A percentile compares a stretch with the other conserved stretches of the same genome.
These are phyloP conservation scores for Gymnoscelis rufifasciata DNA, from an alignment of 2,888 invertebrate genomes.

Conservation along the genomic window DNA sequence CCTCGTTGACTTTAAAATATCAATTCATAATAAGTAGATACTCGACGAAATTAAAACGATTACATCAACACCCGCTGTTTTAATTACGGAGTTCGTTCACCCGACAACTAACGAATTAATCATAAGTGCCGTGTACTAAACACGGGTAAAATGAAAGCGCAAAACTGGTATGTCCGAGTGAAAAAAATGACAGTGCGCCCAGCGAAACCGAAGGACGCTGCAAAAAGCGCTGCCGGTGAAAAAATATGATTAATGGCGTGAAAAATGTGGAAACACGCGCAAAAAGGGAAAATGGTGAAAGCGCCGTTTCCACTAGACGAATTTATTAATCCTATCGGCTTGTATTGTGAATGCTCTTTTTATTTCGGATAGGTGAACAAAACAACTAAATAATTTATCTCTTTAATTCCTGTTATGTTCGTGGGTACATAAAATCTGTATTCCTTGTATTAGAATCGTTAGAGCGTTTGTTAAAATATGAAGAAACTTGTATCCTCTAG, in stretches of 20 bases:
- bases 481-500: no score
- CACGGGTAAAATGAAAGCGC: slow-evolving; percentile 64
- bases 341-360: slow-evolving; percentile 41
- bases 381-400: no score
- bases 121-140: slow-evolving; percentile 65
- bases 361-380: slow-evolving; percentile 13
- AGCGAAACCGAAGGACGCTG: slow-evolving; percentile 72
- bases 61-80: slow-evolving; percentile 20
- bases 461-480: no score
- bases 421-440: no score
- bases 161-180: slow-evolving; percentile 68
- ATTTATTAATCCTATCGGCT: slow-evolving; percentile 74
- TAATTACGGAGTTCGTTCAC: slow-evolving; percentile 44
- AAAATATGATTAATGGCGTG: slow-evolving; percentile 79
- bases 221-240: slow-evolving; percentile 77
- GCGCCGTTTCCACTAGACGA: slow-evolving; percentile 72
- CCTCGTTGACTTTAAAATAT: slow-evolving; percentile 7
- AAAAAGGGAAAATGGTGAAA: slow-evolving; percentile 71
- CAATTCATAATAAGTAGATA: slow-evolving; percentile 4
- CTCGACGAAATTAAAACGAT: slow-evolving; percentile 14
- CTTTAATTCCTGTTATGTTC: no score
- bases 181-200: slow-evolving; percentile 75
- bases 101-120: slow-evolving; percentile 57
- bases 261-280: slow-evolving; percentile 79
- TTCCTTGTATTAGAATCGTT: no score